Evolutionary conservation across 2,797 vertebrate genomes (phyloP).

Genomic region (Eutrigla gurnardus): DNA sequence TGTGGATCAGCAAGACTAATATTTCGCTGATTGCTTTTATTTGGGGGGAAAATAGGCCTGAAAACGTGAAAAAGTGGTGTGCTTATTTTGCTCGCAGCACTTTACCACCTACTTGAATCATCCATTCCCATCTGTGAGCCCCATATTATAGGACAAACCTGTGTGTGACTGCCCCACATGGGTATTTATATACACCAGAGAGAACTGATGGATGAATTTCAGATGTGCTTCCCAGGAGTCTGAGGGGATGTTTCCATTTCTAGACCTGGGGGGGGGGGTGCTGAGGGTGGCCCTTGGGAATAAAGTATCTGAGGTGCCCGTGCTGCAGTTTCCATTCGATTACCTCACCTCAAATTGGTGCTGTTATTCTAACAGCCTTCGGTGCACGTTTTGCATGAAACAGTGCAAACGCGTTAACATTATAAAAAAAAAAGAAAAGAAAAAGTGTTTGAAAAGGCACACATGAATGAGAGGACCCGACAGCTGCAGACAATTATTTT

Average conservation of each 20-base stretch:
- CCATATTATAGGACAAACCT: conserved; percentile 69
- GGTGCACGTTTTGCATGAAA: conserved; percentile 45
- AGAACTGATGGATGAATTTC: conserved; percentile 81
- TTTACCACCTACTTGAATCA: conserved; percentile 65
- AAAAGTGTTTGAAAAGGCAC: conserved; percentile 49
- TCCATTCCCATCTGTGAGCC: conserved; percentile 62
- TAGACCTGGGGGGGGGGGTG: conserved; percentile 29
- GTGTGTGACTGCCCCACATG: conserved; percentile 66
- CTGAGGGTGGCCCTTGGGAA: conserved; percentile 66
- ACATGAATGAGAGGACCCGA: conserved; percentile 34
- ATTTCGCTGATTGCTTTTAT: conserved; percentile 70
- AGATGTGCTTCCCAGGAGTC: conserved; percentile 73
- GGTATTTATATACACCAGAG: conserved; percentile 76
- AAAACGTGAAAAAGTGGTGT: conserved; percentile 38
- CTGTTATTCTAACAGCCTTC: conserved; percentile 42
- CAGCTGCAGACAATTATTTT: conserved; percentile 70
- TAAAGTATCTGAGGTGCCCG: conserved; percentile 58
- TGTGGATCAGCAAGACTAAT: conserved; percentile 67
- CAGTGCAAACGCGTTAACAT: conserved; percentile 65
- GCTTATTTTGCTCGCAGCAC: conserved; percentile 36
- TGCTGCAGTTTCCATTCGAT: conserved; percentile 66
- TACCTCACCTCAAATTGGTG: conserved; percentile 62
- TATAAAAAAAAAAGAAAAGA: conserved; percentile 32
- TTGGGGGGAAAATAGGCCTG: conserved; percentile 54
- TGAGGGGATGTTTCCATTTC: conserved; percentile 71